Conservation (phyloP, 1,140 invertebrate species). For the Arctopsyche grandis region DNA sequence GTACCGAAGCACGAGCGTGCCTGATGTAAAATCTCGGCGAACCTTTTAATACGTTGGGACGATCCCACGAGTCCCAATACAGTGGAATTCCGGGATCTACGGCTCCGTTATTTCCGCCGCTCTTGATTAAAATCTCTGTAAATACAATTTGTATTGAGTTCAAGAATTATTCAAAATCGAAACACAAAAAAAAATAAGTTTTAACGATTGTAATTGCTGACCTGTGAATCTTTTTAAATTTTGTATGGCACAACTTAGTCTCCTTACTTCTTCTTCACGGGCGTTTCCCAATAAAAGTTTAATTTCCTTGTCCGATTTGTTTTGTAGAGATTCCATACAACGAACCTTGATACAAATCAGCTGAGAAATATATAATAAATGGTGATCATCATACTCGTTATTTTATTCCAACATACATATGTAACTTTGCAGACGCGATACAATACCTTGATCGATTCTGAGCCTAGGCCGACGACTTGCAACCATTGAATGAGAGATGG, state of each 20-base stretch:
- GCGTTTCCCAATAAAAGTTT: constrained; percentile 75
- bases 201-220: constrained; percentile 57
- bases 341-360: constrained; percentile 65
- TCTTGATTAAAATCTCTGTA: constrained; percentile 35
- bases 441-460: constrained; percentile 75
- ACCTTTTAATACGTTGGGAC: constrained; percentile 65
- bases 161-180: neutral
- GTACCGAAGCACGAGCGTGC: constrained; percentile 67
- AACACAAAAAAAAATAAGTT: constrained; percentile 5
- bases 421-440: neutral
- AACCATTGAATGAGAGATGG: constrained; percentile 90
- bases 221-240: constrained; percentile 87
- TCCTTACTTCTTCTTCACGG: constrained; percentile 80
- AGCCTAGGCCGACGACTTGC: constrained; percentile 84
- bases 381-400: too few relatives aligned
- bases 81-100: constrained; percentile 69
- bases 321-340: constrained; percentile 82
- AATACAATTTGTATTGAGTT: neutral
- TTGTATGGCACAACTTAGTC: constrained; percentile 82
- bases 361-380: constrained; percentile 52
- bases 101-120: constrained; percentile 55
- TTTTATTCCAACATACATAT: constrained; percentile 3
- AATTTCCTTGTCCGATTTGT: constrained; percentile 86
- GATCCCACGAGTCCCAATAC: constrained; percentile 95
- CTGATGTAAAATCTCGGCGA: constrained; percentile 72